Evolutionary conservation across 1,140 invertebrate species (phyloP).

Genomic region (Lasioglossum baleicum): DNA sequence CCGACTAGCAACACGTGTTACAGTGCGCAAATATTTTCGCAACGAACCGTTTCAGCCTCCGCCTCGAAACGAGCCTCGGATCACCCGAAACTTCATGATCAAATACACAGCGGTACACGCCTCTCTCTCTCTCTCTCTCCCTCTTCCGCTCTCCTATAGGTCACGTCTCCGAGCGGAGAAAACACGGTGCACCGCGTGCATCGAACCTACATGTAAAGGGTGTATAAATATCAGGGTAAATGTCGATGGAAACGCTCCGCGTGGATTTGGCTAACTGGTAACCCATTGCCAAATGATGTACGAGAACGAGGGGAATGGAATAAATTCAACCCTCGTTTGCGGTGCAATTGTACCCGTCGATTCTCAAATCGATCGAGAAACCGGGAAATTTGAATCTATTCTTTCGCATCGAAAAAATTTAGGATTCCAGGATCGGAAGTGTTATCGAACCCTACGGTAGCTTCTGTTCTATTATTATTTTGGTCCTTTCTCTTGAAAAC

Average conservation of each 20-base stretch:
- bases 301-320: neutral
- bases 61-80: slow-evolving; percentile 18
- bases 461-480: too few relatives aligned
- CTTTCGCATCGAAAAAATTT: too few relatives aligned
- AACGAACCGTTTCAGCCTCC: neutral
- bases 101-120: slow-evolving; percentile 5
- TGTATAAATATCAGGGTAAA: slow-evolving; percentile 27
- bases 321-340: neutral
- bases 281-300: neutral
- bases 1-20: slow-evolving; percentile 25
- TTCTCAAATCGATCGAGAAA: neutral
- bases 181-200: slow-evolving; percentile 13
- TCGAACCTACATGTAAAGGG: neutral
- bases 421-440: too few relatives aligned
- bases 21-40: slow-evolving; percentile 43
- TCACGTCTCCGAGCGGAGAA: slow-evolving; percentile 10
- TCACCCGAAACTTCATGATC: slow-evolving; percentile 32
- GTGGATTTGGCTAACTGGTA: neutral
- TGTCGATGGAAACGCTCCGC: neutral
- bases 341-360: neutral
- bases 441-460: too few relatives aligned
- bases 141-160: neutral
- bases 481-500: too few relatives aligned
- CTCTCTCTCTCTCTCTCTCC: too few relatives aligned
- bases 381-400: too few relatives aligned